Base-by-base conservation (phyloP, 2,888 invertebrate genomes). In the Macrophya alboannulata region DNA sequence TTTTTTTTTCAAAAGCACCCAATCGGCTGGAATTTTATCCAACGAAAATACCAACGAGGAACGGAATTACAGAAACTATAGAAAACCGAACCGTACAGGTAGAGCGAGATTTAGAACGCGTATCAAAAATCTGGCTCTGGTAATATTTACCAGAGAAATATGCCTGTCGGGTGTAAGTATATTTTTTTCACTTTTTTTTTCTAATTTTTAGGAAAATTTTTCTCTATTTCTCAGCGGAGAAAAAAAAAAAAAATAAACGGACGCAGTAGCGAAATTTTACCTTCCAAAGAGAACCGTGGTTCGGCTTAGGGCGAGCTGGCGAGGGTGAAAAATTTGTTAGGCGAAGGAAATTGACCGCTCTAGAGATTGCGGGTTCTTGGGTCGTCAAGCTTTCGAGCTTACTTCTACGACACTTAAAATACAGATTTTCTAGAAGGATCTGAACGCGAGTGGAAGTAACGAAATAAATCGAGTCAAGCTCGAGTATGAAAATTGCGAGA, bases 321-420 rank as follows among this genome's bases (percentile, higher is more conserved):
- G 62, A 31, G 62, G 17, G 43, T 81, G n/a, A 37, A 62, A 21
- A 81, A 43, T 59, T 81, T 62, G 21, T 55, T 81, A 81, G 81
- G 62, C 43, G 62, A 81, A 62, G 81, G 81, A 81, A 81, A 81
- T 81, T 62, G 81, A 81, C 81, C 81, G 81, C 55, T 51, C 40
- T 8, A 25, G 65, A 81, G 65, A 62, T 81, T 81, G 59, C 81
- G 43, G 62, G 62, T 43, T 65, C 31, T 21, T 48, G 55, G 71
- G 71, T 71, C 40, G 72, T 74, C 25, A 37, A 62, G 81, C 5
- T 51, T 51, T 31, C 31, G n/a, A 55, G 51, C 37, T 31, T 55
- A 74, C n/a, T 74, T 74, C 31, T 21, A 45, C 21, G 72, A 45
- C 21, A 45, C n/a, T 74, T 74, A 15, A 71, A 40, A 71, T 37